These are phyloP conservation scores for Mola mola DNA, from an alignment of 2,113 vertebrate species.

Conservation along the genomic window DNA sequence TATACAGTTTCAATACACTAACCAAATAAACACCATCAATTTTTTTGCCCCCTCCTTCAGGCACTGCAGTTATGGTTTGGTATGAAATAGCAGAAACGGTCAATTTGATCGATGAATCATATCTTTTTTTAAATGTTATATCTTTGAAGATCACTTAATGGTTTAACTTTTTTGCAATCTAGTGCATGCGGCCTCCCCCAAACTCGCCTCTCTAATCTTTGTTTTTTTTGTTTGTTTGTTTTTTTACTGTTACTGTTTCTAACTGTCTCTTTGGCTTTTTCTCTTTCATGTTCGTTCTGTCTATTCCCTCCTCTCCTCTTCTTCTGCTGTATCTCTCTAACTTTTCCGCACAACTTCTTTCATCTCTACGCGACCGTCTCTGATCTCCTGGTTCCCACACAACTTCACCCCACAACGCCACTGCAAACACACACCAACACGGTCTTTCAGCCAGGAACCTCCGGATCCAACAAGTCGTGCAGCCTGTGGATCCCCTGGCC, in stretches of 20 bases:
- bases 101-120: slow-evolving; percentile 16
- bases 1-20: slow-evolving; percentile 46
- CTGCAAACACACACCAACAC: slow-evolving; percentile 8
- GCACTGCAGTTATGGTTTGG: slow-evolving; percentile 43
- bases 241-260: slow-evolving; percentile 18
- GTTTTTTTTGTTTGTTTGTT: not conserved
- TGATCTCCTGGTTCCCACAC: slow-evolving; percentile 28
- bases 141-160: slow-evolving; percentile 27
- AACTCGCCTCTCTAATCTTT: not conserved
- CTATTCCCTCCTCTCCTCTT: not conserved
- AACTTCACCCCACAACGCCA: slow-evolving; percentile 12
- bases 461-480: slow-evolving; percentile 86
- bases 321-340: slow-evolving; percentile 20
- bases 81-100: slow-evolving; percentile 18
- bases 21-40: slow-evolving; percentile 31
- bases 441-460: slow-evolving; percentile 85
- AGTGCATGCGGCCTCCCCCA: slow-evolving; percentile 63
- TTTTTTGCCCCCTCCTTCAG: slow-evolving; percentile 17
- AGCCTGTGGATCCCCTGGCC: slow-evolving; percentile 86
- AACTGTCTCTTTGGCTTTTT: slow-evolving; percentile 55
- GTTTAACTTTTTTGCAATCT: slow-evolving; percentile 52
- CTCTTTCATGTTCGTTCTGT: slow-evolving; percentile 28
- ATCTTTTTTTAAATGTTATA: slow-evolving; percentile 2
- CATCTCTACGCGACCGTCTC: slow-evolving; percentile 16
- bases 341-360: slow-evolving; percentile 18